Evolutionary conservation across 2,888 invertebrate species (phyloP).

Genomic region (Archips crataeganus): DNA sequence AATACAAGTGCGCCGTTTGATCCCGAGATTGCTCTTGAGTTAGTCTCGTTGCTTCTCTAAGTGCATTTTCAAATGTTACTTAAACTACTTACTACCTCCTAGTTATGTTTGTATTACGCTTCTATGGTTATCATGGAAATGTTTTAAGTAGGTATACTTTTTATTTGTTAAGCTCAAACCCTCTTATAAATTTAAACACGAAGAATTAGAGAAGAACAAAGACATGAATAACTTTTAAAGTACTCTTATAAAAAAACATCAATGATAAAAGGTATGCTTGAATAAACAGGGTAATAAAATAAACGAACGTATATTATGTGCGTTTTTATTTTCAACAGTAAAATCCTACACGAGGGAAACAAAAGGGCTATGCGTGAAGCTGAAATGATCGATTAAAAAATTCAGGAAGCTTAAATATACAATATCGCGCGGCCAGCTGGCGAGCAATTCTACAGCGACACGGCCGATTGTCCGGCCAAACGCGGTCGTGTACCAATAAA

Average conservation of each 20-base stretch:
- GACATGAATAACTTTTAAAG: neutral
- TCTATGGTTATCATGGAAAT: no score
- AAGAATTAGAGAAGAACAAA: no score
- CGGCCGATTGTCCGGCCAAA: constrained; percentile 9
- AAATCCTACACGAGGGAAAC: neutral
- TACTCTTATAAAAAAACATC: neutral
- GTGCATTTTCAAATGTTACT: neutral
- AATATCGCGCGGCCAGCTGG: constrained; percentile 3
- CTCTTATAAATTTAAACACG: neutral
- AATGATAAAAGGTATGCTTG: neutral
- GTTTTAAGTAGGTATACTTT: no score
- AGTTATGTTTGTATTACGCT: no score
- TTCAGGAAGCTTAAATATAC: constrained; percentile 19
- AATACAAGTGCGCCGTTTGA: neutral
- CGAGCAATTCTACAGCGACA: constrained; percentile 8
- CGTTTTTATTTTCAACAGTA: neutral
- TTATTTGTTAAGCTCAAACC: no score
- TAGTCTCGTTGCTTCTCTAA: neutral
- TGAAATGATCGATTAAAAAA: constrained; percentile 13
- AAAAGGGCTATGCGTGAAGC: neutral
- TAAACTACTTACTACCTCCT: no score
- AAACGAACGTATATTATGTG: neutral
- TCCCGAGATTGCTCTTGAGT: neutral
- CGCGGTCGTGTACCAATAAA: constrained; percentile 27
- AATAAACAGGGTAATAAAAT: neutral